These are phyloP conservation scores for Poeciliopsis presidionis DNA, from an alignment of 2,797 vertebrate genomes.

Conservation along the genomic window DNA sequence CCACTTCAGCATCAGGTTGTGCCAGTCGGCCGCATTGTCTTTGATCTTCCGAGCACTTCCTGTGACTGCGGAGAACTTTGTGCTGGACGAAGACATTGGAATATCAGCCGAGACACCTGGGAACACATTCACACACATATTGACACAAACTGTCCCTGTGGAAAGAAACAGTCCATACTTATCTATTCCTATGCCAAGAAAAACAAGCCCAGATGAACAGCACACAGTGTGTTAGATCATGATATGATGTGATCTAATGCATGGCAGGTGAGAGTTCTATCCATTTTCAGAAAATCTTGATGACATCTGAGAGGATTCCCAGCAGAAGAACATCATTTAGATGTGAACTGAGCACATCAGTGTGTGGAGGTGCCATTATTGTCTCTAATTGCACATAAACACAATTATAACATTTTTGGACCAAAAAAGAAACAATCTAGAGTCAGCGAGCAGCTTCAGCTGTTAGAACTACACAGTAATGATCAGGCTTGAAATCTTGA, in stretches of 20 bases:
- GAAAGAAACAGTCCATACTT: neutral
- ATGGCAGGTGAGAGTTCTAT: neutral
- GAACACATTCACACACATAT: slow-evolving; percentile 3
- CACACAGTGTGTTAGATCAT: neutral
- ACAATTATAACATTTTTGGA: no score
- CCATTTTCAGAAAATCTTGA: neutral
- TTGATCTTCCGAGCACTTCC: slow-evolving; percentile 90
- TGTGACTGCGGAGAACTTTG: slow-evolving; percentile 77
- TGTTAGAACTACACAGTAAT: no score
- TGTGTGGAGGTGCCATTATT: no score
- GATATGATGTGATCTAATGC: neutral
- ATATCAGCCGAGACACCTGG: slow-evolving; percentile 30
- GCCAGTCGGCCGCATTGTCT: slow-evolving; percentile 94
- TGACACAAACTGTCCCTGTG: neutral
- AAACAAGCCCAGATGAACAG: neutral
- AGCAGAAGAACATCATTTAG: neutral
- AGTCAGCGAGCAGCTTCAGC: no score
- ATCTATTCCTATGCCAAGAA: neutral
- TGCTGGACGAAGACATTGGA: slow-evolving; percentile 68
- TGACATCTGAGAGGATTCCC: neutral
- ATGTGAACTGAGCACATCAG: no score
- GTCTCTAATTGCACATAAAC: no score
- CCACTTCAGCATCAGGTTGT: slow-evolving; percentile 92
- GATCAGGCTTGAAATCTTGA: no score
- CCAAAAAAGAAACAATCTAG: no score